These are phyloP conservation scores for Philotrypesis tridentata DNA, from an alignment of 1,140 invertebrate species.

Conservation along the genomic window DNA sequence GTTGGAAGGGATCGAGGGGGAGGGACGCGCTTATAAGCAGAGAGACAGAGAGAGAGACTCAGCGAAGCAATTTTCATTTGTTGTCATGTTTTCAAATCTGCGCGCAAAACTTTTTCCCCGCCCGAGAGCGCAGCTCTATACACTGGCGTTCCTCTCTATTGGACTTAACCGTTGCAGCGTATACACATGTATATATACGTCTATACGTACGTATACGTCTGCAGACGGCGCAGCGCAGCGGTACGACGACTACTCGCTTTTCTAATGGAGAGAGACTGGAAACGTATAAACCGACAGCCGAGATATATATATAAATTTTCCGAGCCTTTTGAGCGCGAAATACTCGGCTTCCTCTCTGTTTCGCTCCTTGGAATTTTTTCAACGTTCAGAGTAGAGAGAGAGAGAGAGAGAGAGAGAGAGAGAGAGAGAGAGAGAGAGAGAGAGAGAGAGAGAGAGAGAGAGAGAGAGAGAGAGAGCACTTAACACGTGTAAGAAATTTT, in stretches of 20 bases:
- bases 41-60: not conserved
- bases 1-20: not conserved
- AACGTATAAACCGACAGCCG: constrained; percentile 1
- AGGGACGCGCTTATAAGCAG: not conserved
- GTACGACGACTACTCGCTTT: not conserved
- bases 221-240: too few relatives aligned
- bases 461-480: too few relatives aligned
- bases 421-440: too few relatives aligned
- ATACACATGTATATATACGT: too few relatives aligned
- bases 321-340: constrained; percentile 15
- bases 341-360: not conserved
- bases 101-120: not conserved
- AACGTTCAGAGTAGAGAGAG: too few relatives aligned
- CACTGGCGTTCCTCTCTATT: too few relatives aligned
- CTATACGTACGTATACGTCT: not conserved
- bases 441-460: too few relatives aligned
- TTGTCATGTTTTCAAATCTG: not conserved
- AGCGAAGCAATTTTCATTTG: constrained; percentile 25
- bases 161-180: not conserved
- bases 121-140: too few relatives aligned
- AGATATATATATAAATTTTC: constrained; percentile 18
- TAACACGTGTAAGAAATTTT: not conserved
- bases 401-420: too few relatives aligned
- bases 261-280: not conserved
- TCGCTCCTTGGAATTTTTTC: not conserved